A percentile compares a stretch with the other conserved stretches of the same genome.
Evolutionary conservation across 1,140 invertebrate genomes (phyloP).

Genomic region (Heliothis virescens): DNA sequence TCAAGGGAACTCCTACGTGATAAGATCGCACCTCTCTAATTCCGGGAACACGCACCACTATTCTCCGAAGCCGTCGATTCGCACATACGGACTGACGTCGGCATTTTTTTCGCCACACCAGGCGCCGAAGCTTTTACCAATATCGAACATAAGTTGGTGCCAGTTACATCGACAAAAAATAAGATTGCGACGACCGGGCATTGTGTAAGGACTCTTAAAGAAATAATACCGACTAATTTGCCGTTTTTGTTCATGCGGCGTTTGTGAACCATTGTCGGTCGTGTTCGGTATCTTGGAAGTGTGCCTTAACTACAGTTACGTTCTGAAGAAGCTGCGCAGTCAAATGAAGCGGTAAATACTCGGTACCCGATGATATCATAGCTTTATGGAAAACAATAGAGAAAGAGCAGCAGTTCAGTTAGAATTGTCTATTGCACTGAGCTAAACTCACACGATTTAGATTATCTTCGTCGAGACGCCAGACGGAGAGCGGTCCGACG

Average conservation of each 20-base stretch:
- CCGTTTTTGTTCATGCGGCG: constrained; percentile 56
- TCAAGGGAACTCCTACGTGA: constrained; percentile 45
- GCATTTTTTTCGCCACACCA: constrained; percentile 68
- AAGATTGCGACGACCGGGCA: constrained; percentile 66
- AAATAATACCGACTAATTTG: constrained; percentile 79
- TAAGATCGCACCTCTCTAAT: constrained; percentile 58
- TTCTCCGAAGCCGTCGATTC: constrained; percentile 71
- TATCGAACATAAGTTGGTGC: constrained; percentile 47
- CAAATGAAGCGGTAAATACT: constrained; percentile 37
- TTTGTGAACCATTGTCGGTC: constrained; percentile 51
- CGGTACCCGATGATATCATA: constrained; percentile 7
- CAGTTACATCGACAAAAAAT: constrained; percentile 65
- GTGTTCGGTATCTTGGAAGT: constrained; percentile 42
- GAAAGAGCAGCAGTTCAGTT: background rate
- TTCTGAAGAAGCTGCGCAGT: constrained; percentile 40
- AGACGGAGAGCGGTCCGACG: background rate
- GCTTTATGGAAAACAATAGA: constrained; percentile 20
- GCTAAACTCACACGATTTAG: constrained; percentile 20
- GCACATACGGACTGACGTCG: constrained; percentile 66
- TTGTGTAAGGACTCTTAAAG: constrained; percentile 64
- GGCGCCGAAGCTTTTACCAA: constrained; percentile 81
- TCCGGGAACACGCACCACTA: constrained; percentile 67
- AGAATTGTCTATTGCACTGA: constrained; percentile 13
- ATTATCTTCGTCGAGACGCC: background rate
- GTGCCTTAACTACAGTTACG: constrained; percentile 30